Conservation (phyloP, 1,140 invertebrate genomes). For the Bombus balteatus region DNA sequence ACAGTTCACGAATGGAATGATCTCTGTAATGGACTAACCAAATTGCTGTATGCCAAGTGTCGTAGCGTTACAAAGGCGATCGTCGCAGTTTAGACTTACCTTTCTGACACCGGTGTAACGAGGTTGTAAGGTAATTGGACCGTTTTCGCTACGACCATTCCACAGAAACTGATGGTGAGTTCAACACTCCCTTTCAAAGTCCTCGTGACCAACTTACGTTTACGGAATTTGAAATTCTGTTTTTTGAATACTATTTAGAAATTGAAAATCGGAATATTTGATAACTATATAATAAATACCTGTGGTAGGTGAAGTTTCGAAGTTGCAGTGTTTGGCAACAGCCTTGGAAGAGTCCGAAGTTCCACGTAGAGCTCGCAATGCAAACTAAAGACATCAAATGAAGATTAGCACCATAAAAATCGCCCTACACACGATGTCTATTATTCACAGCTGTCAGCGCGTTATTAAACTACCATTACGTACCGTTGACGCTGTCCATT, state of each 20-base stretch:
- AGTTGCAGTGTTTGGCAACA: background rate
- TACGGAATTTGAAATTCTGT: background rate
- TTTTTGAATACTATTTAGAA: background rate
- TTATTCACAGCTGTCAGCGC: conserved; percentile 12
- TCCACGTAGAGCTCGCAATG: background rate
- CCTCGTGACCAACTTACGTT: no score
- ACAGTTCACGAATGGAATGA: background rate
- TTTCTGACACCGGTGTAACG: background rate
- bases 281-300: background rate
- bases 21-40: conserved; percentile 28
- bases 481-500: background rate
- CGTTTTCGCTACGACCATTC: background rate
- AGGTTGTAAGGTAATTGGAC: no score
- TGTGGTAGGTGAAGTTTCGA: background rate
- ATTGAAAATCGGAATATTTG: background rate
- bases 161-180: background rate
- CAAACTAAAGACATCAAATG: background rate
- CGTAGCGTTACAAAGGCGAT: background rate
- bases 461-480: conserved; percentile 23
- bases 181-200: background rate
- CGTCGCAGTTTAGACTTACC: conserved; percentile 16
- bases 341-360: background rate
- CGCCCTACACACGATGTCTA: background rate
- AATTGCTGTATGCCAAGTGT: conserved; percentile 11
- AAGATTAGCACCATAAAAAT: background rate